These are phyloP conservation scores for Phrixothrix hirtus DNA, from an alignment of 2,888 invertebrate species.

Conservation along the genomic window DNA sequence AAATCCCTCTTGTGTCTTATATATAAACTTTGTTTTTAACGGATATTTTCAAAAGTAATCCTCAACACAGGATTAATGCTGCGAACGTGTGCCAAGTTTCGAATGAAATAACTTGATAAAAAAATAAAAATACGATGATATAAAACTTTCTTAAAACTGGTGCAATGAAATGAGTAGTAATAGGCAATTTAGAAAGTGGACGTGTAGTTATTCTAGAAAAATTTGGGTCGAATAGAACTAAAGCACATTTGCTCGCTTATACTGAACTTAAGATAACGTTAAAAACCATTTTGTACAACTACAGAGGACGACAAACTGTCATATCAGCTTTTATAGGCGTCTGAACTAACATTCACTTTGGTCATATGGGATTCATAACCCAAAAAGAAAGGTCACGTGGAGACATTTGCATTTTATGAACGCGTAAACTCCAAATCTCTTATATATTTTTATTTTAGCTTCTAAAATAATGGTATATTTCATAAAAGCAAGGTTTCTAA, in stretches of 20 bases:
- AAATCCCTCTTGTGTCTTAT: too few species aligned
- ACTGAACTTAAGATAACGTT: constrained; percentile 19
- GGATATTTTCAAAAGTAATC: too few species aligned
- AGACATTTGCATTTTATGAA: constrained; percentile 29
- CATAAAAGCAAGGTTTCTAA: too few species aligned
- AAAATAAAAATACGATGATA: constrained; percentile 14
- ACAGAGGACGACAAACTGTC: constrained; percentile 25
- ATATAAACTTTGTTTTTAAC: too few species aligned
- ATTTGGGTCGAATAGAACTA: constrained; percentile 9
- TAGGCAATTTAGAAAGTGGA: constrained; percentile 29
- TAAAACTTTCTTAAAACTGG: constrained; percentile 24
- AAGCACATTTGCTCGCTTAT: constrained; percentile 2
- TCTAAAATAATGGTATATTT: constrained; percentile 8
- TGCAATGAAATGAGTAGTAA: constrained; percentile 28
- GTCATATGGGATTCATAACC: constrained; percentile 31
- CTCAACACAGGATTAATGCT: too few species aligned
- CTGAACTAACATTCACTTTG: constrained; percentile 16
- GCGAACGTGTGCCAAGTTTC: too few species aligned
- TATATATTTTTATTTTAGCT: constrained; percentile 18
- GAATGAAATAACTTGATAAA: constrained; percentile 6
- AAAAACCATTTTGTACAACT: constrained; percentile 19
- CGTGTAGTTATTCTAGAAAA: constrained; percentile 20
- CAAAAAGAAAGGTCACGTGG: constrained; percentile 24
- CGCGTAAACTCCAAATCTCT: constrained; percentile 19
- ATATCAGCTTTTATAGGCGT: constrained; percentile 22